Evolutionary conservation across 2,797 vertebrate genomes (phyloP), one percentile per base, ranked within the genome.

Genomic region (Mormyrus hasselquistii): DNA sequence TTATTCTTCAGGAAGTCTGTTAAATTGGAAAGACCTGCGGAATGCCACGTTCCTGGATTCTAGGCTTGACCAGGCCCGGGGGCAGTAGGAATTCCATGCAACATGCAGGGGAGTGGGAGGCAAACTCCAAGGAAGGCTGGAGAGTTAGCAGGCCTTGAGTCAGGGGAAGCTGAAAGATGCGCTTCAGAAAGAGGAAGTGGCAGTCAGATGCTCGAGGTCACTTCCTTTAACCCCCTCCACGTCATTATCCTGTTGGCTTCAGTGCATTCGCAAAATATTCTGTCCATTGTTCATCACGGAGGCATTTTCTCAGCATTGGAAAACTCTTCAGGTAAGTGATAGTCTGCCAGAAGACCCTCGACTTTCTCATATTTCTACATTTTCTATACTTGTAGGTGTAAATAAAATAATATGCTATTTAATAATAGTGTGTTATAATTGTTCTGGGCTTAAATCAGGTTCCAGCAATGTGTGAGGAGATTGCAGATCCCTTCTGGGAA

Each of bases 41-140:
- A 65, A 10, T 5, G 16, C 12, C 85, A 76, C 62, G 34, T 53
- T 34, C 29, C 55, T 55, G 14, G 65, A 3, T 29, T 69, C 53
- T 3, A 25, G 85, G 65, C 49, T 84, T 29, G 59, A 73, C 57
- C 41, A 9, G 49, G 19, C 88, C 86, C 90, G 90, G 93, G 92
- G 91, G 93, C 93, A 92, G 93, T 92, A 93, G 91, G 93, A 93
- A 94, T 93, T 93, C 92, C 91, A 91, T 73, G 90, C 90, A 87
- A 91, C 91, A 79, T 85, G 44, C 6, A 90, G 57, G 93, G 92
- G 90, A 90, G 87, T 0, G 16, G 89, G 55, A 92, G 92, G 89
- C 82, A 87, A 89, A 88, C 90, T 93, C 92, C 92, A 53, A 93
- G 92, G 47, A 44, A 92, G 88, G 82, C 88, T 91, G 1, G 0